Evolutionary conservation across 2,113 vertebrate species (phyloP).

Genomic region (Panurus biarmicus): DNA sequence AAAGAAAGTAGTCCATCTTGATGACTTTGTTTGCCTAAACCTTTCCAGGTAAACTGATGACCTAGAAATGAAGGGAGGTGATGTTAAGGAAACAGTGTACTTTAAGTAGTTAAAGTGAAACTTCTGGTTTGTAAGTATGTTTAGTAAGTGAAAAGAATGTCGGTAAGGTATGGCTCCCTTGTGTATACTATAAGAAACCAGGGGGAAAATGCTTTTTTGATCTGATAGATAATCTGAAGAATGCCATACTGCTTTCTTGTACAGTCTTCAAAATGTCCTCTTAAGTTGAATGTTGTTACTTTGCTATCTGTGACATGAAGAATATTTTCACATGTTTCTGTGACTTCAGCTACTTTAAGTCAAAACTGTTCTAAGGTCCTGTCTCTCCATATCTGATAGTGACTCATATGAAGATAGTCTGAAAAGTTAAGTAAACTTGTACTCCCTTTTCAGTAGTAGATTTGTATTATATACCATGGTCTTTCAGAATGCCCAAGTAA

Average conservation of each 20-base stretch:
- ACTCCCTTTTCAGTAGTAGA: background rate
- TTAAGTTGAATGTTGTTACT: background rate
- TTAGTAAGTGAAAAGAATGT: background rate
- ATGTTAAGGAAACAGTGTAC: background rate
- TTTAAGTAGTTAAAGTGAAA: conserved; percentile 18
- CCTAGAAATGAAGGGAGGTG: background rate
- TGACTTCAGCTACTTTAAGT: background rate
- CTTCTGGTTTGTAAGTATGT: background rate
- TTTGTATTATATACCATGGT: background rate
- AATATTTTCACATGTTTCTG: background rate
- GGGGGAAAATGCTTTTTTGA: background rate
- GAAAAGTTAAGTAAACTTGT: background rate
- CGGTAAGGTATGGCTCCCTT: background rate
- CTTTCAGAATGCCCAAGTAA: background rate
- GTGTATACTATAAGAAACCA: background rate
- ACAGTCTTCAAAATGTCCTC: background rate
- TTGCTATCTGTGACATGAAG: background rate
- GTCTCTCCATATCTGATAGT: background rate
- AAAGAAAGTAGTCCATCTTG: background rate
- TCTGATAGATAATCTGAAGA: background rate
- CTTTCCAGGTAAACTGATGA: background rate
- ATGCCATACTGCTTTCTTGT: background rate
- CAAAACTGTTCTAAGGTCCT: background rate
- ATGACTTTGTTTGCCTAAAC: background rate
- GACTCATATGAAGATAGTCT: background rate